These are phyloP conservation scores for Aspiorhynchus laticeps DNA, from an alignment of 2,113 vertebrate species.

Conservation along the genomic window DNA sequence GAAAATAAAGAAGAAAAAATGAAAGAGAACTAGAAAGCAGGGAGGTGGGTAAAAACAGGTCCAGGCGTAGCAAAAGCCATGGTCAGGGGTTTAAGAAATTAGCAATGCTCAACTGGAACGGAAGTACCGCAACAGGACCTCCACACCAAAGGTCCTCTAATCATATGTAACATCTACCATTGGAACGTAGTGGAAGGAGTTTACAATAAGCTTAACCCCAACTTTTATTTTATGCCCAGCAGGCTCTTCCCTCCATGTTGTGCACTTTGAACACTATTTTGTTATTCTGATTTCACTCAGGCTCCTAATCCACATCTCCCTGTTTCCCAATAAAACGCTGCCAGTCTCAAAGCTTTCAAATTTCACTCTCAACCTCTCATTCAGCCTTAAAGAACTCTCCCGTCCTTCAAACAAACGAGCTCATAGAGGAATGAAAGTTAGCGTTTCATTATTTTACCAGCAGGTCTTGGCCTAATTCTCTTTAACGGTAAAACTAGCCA, in stretches of 20 bases:
- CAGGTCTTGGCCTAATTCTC: not conserved
- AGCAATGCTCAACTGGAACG: constrained; percentile 81
- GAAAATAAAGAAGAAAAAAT: constrained; percentile 63
- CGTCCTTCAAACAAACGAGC: constrained; percentile 31
- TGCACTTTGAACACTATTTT: constrained; percentile 82
- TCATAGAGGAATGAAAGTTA: constrained; percentile 29
- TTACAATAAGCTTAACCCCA: constrained; percentile 87
- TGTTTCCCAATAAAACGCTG: constrained; percentile 58
- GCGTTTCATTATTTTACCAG: constrained; percentile 2
- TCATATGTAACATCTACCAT: constrained; percentile 79
- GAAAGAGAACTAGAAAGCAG: constrained; percentile 25
- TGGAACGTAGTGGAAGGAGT: constrained; percentile 78
- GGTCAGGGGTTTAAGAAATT: constrained; percentile 78
- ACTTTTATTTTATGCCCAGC: constrained; percentile 83
- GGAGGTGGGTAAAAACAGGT: constrained; percentile 52
- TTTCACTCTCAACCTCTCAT: constrained; percentile 32
- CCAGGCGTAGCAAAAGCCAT: constrained; percentile 65
- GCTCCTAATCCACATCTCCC: constrained; percentile 75
- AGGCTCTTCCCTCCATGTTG: constrained; percentile 80
- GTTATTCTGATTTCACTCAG: constrained; percentile 77
- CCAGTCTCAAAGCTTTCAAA: constrained; percentile 48
- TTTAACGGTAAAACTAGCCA: not conserved
- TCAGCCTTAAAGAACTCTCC: constrained; percentile 44
- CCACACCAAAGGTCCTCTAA: constrained; percentile 77
- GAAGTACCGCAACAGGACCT: constrained; percentile 78